Evolutionary conservation across 2,113 vertebrate species (phyloP), one percentile per base, ranked within the genome.

Genomic region (Xiphophorus hellerii): DNA sequence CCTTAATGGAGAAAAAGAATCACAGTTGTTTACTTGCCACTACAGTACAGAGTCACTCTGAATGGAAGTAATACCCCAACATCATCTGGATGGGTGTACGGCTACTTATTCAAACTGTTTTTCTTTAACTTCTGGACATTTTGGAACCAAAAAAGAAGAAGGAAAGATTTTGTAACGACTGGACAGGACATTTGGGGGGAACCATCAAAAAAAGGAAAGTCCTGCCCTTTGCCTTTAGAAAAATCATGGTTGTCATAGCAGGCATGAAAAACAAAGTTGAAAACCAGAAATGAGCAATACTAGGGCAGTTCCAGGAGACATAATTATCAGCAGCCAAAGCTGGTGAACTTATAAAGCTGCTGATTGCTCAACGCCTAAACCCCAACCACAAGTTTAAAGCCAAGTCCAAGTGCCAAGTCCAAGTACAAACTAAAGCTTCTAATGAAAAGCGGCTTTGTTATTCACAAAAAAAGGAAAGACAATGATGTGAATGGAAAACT

Each of bases 11-110:
- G 63, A 5, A 17, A 62, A 76, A 81, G 78, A 63, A 69, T 54
- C 68, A 11, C 33, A 69, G 60, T 42, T 83, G 78, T 87, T 90
- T 82, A 90, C 83, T 86, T 84, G 84, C 84, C 82, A 87, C 90
- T 65, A 76, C 89, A 83, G 84, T 65, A 76, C 89, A 83, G 84
- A 77, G 83, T 28, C 25, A 60, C 44, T 82, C 78, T 88, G 83
- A 92, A 79, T 88, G 74, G 79, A 82, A 74, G 74, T 68, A 79
- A 89, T 87, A 79, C 71, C 65, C 81, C 87, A 81, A 82, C 76
- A 80, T 69, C 84, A 80, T 76, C 69, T 80, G 66, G 65, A 71
- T 71, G 76, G 83, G 71, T 88, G 86, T 66, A 78, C 60, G 83
- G 75, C 58, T 79, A 81, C 77, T 73, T 72, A 76, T 82, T 82